Conservation (phyloP, 2,888 invertebrate genomes). For the Drosophila algonquin region DNA sequence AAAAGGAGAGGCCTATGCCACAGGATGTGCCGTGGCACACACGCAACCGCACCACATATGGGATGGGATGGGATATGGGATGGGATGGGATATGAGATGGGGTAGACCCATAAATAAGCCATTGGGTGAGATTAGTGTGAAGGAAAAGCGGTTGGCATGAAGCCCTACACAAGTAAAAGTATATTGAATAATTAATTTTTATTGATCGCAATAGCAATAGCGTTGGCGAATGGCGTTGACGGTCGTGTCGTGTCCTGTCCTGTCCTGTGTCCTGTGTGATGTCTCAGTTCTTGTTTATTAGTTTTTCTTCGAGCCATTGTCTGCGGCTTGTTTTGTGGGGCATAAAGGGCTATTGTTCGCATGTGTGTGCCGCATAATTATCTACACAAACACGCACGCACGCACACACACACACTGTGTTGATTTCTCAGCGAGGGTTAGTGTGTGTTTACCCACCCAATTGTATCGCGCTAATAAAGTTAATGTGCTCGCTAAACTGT, state of each 20-base stretch:
- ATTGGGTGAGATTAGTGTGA: conserved; percentile 54
- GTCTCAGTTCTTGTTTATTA: conserved; percentile 63
- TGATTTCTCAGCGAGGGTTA: too few relatives aligned
- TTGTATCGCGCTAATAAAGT: conserved; percentile 70
- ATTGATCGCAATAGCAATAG: conserved; percentile 66
- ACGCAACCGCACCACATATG: not conserved
- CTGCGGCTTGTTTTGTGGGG: conserved; percentile 37
- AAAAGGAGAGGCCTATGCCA: conserved; percentile 30
- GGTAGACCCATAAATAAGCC: conserved; percentile 51
- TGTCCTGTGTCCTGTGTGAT: not conserved
- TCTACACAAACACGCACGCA: conserved; percentile 9
- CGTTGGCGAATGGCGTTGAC: not conserved
- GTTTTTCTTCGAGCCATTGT: conserved; percentile 60
- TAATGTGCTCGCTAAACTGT: conserved; percentile 68
- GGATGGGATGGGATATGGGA: not conserved
- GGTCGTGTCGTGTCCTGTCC: conserved; percentile 14
- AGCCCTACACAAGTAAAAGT: conserved; percentile 28
- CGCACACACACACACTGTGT: too few relatives aligned
- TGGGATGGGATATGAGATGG: not conserved
- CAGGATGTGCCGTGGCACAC: conserved; percentile 6
- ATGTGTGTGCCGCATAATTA: conserved; percentile 59
- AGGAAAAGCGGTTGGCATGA: conserved; percentile 63
- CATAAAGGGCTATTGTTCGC: conserved; percentile 67
- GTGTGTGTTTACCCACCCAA: conserved; percentile 30
- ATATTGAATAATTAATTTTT: conserved; percentile 80